Base-by-base conservation (phyloP, 2,797 vertebrate genomes). In the Ptychadena robeensis region DNA sequence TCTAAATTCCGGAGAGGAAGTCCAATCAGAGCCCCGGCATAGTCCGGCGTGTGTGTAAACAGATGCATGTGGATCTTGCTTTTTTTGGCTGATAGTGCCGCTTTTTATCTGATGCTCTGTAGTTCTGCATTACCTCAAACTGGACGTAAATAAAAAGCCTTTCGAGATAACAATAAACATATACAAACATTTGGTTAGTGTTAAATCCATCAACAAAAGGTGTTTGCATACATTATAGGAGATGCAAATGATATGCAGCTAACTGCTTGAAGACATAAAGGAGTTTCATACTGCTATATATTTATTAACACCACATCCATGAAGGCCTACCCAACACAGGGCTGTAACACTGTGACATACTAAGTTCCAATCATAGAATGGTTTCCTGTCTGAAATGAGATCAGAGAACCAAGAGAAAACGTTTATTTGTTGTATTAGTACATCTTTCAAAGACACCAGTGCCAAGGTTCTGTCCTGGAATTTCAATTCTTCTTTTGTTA, bases 41-140 rank as follows among this genome's bases (percentile, higher is more conserved):
- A n/a, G 31, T 53, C 71, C 28, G 38, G 48, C 64, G 59, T 27
- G 48, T 70, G 40, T 70, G 81, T 69, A 77, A 69, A 76, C 57
- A 69, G 44, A 70, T 76, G 73, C 32, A 32, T 61, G 59, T 63
- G 66, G 57, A 38, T 30, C 72, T 65, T 64, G 70, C 32, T 70
- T 44, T 61, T 59, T 72, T 73, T 81, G 69, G 72, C 72, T 61
- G 72, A 82, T 63, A 61, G 65, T 69, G 40, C 48, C 28, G 22
- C 35, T 64, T 69, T 75, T 66, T 82, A 74, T 82, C 78, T 80
- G 78, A 80, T 75, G 44, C 34, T 35, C 40, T 40, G 40, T 61
- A 59, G 32, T 37, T 38, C 80, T 82, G 80, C 64, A 75, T 40
- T 38, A 28, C 65, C n/a, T 82, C 80, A 82, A 67, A 68, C 48